These are phyloP conservation scores for Pardalotus punctatus DNA, from an alignment of 2,113 vertebrate species.

Conservation along the genomic window DNA sequence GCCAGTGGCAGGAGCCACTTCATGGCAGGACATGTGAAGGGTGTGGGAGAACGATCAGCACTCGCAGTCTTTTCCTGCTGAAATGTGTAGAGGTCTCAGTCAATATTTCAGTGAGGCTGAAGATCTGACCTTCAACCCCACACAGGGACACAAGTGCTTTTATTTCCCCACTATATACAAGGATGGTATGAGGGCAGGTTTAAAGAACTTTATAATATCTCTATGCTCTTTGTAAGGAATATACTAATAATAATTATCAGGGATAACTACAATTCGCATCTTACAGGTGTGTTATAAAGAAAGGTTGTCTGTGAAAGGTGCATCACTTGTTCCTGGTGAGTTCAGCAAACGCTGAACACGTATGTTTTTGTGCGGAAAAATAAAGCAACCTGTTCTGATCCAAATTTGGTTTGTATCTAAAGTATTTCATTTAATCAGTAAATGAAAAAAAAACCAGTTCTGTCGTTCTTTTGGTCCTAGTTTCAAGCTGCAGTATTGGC, in stretches of 20 bases:
- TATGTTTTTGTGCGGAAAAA: background rate
- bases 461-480: background rate
- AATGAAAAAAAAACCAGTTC: background rate
- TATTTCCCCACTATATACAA: rapidly evolving
- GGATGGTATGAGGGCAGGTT: background rate
- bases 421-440: constrained; percentile 30
- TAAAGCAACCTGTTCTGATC: background rate
- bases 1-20: background rate
- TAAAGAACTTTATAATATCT: background rate
- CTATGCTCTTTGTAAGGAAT: background rate
- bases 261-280: background rate
- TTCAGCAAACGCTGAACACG: background rate
- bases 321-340: background rate
- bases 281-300: background rate
- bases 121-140: background rate
- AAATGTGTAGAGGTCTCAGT: background rate
- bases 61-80: background rate
- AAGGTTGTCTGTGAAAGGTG: background rate
- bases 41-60: background rate
- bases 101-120: background rate
- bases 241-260: background rate
- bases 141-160: background rate
- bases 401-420: background rate
- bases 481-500: background rate
- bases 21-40: background rate